Conservation (phyloP, 2,113 vertebrate genomes). For the Dinomys branickii region DNA sequence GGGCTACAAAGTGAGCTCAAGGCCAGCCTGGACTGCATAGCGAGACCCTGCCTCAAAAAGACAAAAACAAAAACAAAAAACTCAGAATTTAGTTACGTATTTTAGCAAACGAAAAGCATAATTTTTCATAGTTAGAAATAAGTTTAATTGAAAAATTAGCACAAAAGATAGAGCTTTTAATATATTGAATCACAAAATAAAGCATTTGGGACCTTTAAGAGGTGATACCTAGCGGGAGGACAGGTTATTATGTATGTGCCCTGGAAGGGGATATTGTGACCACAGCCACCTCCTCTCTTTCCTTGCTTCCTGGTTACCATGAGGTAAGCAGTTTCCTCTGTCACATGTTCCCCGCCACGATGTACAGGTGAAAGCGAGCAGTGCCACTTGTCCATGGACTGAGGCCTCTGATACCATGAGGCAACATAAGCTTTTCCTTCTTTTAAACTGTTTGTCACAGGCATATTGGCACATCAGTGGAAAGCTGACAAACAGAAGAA, state of each 20-base stretch:
- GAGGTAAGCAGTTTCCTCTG: not conserved
- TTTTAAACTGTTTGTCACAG: not conserved
- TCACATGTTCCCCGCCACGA: no score
- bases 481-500: not conserved
- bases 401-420: not conserved
- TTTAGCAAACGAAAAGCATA: not conserved
- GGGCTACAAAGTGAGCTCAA: no score
- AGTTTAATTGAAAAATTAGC: not conserved
- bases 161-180: not conserved
- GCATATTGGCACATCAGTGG: not conserved
- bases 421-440: not conserved
- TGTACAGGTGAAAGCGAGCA: not conserved
- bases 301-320: not conserved
- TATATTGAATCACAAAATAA: not conserved
- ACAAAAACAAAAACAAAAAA: no score
- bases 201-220: not conserved
- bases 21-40: no score
- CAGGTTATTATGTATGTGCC: not conserved
- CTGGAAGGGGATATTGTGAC: not conserved
- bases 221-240: no score
- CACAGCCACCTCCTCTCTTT: no score
- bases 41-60: no score
- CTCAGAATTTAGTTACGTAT: not conserved
- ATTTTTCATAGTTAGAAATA: not conserved
- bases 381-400: no score